phyloP scores from a whole-genome alignment of 2,113 vertebrate species.

The Panthera tigris region DNA sequence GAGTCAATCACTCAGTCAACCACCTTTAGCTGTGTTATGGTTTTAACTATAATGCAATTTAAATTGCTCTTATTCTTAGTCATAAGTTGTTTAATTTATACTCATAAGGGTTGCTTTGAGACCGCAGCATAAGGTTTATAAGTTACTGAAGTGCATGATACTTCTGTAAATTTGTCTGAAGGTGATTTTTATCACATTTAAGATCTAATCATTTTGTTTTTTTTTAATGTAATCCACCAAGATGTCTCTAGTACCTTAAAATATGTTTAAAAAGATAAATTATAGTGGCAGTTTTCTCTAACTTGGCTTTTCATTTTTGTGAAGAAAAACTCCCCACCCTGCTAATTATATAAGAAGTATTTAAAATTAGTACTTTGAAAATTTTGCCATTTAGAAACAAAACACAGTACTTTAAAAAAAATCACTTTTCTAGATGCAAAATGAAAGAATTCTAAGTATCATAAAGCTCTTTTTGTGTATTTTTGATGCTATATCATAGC shows the following conservation, averaged over 20 bases:
- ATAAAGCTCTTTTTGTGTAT: neutral
- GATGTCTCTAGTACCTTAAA: neutral
- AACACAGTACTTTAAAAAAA: neutral
- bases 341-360: neutral
- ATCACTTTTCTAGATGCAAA: neutral
- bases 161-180: neutral
- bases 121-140: neutral
- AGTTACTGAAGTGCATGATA: neutral
- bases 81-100: neutral
- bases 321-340: neutral
- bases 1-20: neutral
- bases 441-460: neutral
- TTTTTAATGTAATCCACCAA: neutral
- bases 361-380: slow-evolving; percentile 24
- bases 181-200: neutral
- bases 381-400: neutral
- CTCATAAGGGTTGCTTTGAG: neutral
- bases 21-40: neutral
- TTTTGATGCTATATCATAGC: neutral
- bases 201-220: neutral
- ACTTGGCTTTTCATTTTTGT: neutral
- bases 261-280: neutral
- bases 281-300: neutral
- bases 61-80: neutral
- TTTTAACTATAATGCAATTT: neutral